phyloP scores from a whole-genome alignment of 1,140 invertebrate species.

The Neodiprion fabricii region DNA sequence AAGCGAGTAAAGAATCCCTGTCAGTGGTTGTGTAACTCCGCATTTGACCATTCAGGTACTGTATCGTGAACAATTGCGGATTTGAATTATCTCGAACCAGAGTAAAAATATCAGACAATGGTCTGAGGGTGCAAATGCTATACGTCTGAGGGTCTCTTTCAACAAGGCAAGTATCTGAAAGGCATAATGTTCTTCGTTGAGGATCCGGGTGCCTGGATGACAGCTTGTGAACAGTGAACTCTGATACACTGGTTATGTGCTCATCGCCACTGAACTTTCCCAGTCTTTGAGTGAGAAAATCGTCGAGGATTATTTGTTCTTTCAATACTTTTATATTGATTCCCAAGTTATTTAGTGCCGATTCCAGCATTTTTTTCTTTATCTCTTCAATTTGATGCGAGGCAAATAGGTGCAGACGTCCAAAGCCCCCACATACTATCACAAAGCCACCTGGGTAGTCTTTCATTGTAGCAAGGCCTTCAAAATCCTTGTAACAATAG shows the following conservation, averaged over 20 bases:
- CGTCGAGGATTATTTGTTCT: conserved; percentile 82
- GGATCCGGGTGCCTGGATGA: conserved; percentile 78
- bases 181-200: conserved; percentile 87
- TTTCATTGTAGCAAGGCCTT: conserved; percentile 75
- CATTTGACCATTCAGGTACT: conserved; percentile 91
- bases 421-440: conserved; percentile 86
- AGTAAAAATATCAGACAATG: conserved; percentile 89
- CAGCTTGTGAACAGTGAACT: conserved; percentile 92
- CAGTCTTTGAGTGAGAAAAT: conserved; percentile 85
- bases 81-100: conserved; percentile 89
- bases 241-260: conserved; percentile 88
- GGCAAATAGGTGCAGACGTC: conserved; percentile 88
- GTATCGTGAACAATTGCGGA: conserved; percentile 92
- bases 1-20: conserved; percentile 93
- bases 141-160: conserved; percentile 98
- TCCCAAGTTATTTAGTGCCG: conserved; percentile 79
- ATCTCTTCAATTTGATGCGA: conserved; percentile 84
- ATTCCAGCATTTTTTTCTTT: conserved; percentile 83
- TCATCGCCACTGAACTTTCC: conserved; percentile 88
- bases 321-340: conserved; percentile 84
- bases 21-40: conserved; percentile 87
- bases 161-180: conserved; percentile 94
- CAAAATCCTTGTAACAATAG: conserved; percentile 94
- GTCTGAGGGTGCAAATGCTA: conserved; percentile 86
- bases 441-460: conserved; percentile 85